Conservation (phyloP, 2,797 vertebrate species). For the Pteronotus mesoamericanus region DNA sequence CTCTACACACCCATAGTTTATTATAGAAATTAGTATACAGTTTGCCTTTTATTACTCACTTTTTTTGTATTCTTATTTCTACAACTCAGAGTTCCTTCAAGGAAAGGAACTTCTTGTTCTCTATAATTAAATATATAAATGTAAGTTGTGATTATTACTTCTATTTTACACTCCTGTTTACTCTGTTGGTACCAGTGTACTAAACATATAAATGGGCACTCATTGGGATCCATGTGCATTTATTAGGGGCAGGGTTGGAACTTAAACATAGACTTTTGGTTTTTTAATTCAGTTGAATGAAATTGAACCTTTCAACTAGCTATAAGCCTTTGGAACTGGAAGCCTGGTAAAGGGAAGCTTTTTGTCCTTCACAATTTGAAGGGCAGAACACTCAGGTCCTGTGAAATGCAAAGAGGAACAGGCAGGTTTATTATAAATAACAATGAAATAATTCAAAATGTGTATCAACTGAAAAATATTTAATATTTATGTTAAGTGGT, state of each 20-base stretch:
- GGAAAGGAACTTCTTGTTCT: neutral
- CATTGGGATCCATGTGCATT: neutral
- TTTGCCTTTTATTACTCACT: neutral
- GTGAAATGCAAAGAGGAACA: neutral
- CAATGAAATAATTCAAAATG: neutral
- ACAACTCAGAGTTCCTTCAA: neutral
- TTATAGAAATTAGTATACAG: neutral
- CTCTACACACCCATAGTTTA: neutral
- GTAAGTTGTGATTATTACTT: neutral
- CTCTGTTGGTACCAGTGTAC: neutral
- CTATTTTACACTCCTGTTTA: neutral
- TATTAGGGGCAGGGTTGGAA: neutral
- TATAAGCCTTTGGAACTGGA: neutral
- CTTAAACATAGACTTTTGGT: neutral
- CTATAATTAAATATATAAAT: neutral
- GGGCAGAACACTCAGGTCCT: neutral
- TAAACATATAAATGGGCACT: neutral
- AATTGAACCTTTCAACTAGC: neutral
- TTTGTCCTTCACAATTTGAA: neutral
- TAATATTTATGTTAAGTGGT: neutral
- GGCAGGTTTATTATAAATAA: neutral
- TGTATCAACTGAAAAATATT: neutral
- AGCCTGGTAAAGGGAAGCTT: neutral
- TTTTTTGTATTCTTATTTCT: neutral
- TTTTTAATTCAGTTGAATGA: neutral